These are phyloP conservation scores for Anthoptus insignis DNA, from an alignment of 2,888 invertebrate genomes.

Conservation along the genomic window DNA sequence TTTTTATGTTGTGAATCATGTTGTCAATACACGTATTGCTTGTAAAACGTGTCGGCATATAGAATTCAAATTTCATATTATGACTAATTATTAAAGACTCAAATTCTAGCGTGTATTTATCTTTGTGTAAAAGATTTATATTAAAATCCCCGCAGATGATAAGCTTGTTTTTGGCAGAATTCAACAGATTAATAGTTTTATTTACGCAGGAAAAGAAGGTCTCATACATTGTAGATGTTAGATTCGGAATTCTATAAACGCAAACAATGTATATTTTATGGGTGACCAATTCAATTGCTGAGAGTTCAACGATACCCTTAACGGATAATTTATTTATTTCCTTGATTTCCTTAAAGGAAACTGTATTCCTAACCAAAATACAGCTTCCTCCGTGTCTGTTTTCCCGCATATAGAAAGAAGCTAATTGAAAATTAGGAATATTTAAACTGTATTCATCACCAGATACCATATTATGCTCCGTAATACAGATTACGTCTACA, in stretches of 20 bases:
- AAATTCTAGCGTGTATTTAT: neutral
- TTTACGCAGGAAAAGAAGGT: neutral
- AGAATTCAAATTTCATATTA: conserved; percentile 8
- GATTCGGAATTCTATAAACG: neutral
- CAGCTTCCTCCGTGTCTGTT: too few species aligned
- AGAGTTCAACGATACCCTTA: neutral
- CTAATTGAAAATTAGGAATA: too few species aligned
- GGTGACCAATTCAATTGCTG: neutral
- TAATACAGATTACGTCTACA: too few species aligned
- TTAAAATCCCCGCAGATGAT: neutral
- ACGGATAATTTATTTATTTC: neutral
- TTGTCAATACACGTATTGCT: conserved; percentile 10
- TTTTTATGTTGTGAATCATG: conserved; percentile 2
- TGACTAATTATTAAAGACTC: neutral
- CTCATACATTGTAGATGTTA: neutral
- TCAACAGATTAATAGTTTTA: neutral
- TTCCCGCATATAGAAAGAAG: too few species aligned
- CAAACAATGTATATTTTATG: neutral
- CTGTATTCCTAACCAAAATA: too few species aligned
- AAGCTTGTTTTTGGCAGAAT: neutral
- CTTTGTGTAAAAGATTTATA: conserved; percentile 6
- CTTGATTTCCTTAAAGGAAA: neutral
- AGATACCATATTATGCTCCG: too few species aligned
- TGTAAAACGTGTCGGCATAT: neutral
- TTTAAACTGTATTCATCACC: too few species aligned